Base-by-base conservation (phyloP, 2,888 invertebrate species). In the Xanthorhoe spadicearia region DNA sequence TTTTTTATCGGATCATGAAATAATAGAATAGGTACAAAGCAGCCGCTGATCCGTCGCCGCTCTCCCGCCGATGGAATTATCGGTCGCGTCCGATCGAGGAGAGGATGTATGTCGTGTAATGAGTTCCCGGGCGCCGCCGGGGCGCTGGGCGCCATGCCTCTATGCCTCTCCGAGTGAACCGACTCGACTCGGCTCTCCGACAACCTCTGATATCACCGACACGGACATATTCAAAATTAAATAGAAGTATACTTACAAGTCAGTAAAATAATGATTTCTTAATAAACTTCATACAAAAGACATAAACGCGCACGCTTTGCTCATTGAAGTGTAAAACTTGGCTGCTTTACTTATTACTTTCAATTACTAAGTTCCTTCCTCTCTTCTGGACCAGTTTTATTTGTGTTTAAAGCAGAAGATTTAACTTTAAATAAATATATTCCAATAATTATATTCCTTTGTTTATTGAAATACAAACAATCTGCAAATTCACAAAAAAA, bases 1-100 rank as follows among this genome's bases (percentile, higher is more conserved):
- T 89, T 91, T 82, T 90, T 91, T 91, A 91, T 90, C 88, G 84
- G 83, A 82, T 85, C 88, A 85, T 85, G 90, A 87, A 88, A 88
- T 89, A 89, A 87, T 88, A 89, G 89, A 86, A 85, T 82, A 78
- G 83, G 81, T 83, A 87, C 88, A 90, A 89, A 89, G 89, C 86
- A 76, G 82, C 85, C 89, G 87, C 83, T 74, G 76, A 57, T 55
- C 64, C 69, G 51, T 48, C 55, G 55, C 54, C 50, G 51, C 51
- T 9, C 13, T n/a, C n/a, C 32, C 60, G 49, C 3, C 48, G 52
- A 17, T 15, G 18, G 58, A 60, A 23, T 62, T 60, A 60, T 54
- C 66, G 57, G 13, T 8, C 49, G 8, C 49, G 28, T 35, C 35
- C 28, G n/a, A n/a, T n/a, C n/a, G 49, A 18, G 15, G 32, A 32